A percentile compares a stretch with the other conserved stretches of the same genome.
These are phyloP conservation scores for Platycheirus albimanus DNA, from an alignment of 2,888 invertebrate genomes.

Conservation along the genomic window DNA sequence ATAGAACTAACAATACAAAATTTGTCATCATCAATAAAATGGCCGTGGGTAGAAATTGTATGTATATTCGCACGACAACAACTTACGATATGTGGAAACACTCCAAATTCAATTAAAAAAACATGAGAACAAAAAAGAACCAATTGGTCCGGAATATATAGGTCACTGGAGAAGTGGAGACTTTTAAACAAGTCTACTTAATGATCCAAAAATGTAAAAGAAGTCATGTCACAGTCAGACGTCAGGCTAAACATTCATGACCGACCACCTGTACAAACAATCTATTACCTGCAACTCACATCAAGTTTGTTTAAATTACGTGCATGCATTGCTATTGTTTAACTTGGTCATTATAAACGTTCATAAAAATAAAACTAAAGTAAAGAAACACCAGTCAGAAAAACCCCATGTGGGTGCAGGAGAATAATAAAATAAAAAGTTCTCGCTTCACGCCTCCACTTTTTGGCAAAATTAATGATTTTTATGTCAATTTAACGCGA, in stretches of 20 bases:
- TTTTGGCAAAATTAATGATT: conserved; percentile 64
- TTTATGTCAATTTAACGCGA: conserved; percentile 48
- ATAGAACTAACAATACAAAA: conserved; percentile 44
- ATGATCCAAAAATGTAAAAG: conserved; percentile 36
- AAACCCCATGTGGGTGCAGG: conserved; percentile 28
- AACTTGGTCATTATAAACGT: conserved; percentile 49
- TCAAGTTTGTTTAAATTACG: too few relatives aligned
- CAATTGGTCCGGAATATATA: conserved; percentile 57
- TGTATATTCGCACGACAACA: background rate
- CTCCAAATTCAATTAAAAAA: conserved; percentile 22
- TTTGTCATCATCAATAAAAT: conserved; percentile 55
- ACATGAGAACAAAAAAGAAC: conserved; percentile 11
- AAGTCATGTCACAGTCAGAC: conserved; percentile 7
- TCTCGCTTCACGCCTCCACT: conserved; percentile 65
- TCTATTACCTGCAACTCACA: conserved; percentile 36
- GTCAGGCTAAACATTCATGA: too few relatives aligned
- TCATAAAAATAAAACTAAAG: background rate
- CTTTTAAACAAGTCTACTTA: conserved; percentile 19
- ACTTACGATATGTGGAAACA: conserved; percentile 21
- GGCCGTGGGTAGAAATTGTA: conserved; percentile 54
- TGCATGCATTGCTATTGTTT: conserved; percentile 46
- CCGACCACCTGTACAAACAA: conserved; percentile 50
- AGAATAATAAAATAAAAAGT: conserved; percentile 18
- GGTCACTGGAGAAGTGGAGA: conserved; percentile 41
- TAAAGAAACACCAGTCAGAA: conserved; percentile 17